These are phyloP conservation scores for Malurus elegans DNA, from an alignment of 2,113 vertebrate genomes.

Conservation along the genomic window DNA sequence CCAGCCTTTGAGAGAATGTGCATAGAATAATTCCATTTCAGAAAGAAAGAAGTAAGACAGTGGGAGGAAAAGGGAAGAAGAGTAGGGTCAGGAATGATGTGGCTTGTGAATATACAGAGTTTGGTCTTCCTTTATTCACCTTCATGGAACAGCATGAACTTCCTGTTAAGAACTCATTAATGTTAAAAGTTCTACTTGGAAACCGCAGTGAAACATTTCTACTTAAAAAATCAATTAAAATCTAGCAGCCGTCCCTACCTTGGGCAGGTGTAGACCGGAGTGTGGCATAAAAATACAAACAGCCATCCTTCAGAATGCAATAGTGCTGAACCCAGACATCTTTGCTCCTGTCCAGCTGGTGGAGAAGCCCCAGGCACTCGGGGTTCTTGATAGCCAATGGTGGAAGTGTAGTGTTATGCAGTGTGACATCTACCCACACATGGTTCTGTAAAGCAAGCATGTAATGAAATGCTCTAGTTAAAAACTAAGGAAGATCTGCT, in stretches of 20 bases:
- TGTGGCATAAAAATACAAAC: slow-evolving; percentile 85
- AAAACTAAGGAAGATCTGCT: background rate
- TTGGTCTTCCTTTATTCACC: background rate
- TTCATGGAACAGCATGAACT: background rate
- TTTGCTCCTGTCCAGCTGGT: slow-evolving; percentile 80
- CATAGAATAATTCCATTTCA: background rate
- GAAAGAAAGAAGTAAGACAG: background rate
- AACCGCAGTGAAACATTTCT: background rate
- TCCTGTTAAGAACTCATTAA: background rate
- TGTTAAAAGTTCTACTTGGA: background rate
- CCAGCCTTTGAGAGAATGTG: background rate
- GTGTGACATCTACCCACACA: slow-evolving; percentile 89
- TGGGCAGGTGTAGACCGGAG: slow-evolving; percentile 84
- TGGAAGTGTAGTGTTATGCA: slow-evolving; percentile 86
- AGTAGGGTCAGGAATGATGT: background rate
- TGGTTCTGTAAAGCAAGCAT: slow-evolving; percentile 76
- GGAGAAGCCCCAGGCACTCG: slow-evolving; percentile 86
- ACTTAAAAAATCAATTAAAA: background rate
- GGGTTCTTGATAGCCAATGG: slow-evolving; percentile 89
- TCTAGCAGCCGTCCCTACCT: slow-evolving; percentile 63
- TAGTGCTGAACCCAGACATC: slow-evolving; percentile 84
- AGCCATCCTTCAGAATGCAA: slow-evolving; percentile 88
- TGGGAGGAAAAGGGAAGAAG: background rate
- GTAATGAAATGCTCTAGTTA: background rate
- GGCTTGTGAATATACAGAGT: background rate